Base-by-base conservation (phyloP, 1,140 invertebrate genomes). In the Sinella curviseta region DNA sequence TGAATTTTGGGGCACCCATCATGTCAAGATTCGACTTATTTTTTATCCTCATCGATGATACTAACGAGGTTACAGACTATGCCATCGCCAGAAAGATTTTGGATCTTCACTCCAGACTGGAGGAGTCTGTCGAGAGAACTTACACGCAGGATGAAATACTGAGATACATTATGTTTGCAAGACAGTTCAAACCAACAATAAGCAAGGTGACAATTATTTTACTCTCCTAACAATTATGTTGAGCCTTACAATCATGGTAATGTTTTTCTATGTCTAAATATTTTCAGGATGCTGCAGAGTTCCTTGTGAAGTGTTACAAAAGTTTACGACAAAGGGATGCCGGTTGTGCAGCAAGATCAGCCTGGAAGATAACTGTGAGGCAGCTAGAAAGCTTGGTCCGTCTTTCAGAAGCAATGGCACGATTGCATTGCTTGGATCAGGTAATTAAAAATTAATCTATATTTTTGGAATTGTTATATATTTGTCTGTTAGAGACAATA, bases 11-110 rank as follows among this genome's bases (percentile, higher is more conserved):
- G 0, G 97, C 97, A 0, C 98, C 98, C 0, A 99, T 99, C 84
- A 99, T 99, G 97, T 99, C 98, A 0, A 90, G 98, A 85, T 99
- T 99, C 87, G 98, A 99, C 89, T 88, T 99, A 0, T 99, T 99
- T 88, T 99, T 99, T 88, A 96, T 99, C 84, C 89, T 99, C 0
- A 93, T 99, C 2, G 97, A 98, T 87, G 96, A 98, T 86, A 95
- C 94, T 84, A 97, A 96, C 87, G 95, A 97, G 88, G 92, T 90
- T 79, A 92, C 95, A 0, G 97, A 99, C 88, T 98, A 97, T 86
- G 95, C 95, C 0, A 99, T 99, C 80, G 98, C 98, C 0, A 90
- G 94, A 76, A 94, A 96, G 86, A 99, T 99, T 82, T 92, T 99
- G 0, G 95, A 98, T 86, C 87, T 99, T 35, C 98, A 99, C 86